phyloP scores from a whole-genome alignment of 2,888 invertebrate species.

The Brenthis hecate region DNA sequence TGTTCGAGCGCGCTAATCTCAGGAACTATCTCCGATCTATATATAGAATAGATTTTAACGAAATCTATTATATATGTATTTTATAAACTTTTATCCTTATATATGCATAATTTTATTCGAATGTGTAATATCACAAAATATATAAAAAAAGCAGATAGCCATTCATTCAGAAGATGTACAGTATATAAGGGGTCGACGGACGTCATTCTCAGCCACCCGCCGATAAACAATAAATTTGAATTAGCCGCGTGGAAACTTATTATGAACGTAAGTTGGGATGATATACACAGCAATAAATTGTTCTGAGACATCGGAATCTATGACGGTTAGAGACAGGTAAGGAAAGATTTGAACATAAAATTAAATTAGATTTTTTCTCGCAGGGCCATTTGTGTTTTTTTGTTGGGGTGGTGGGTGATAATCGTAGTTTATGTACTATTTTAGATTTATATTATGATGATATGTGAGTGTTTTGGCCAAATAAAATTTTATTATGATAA shows the following conservation, averaged over 20 bases:
- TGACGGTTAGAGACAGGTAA: constrained; percentile 66
- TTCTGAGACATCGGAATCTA: constrained; percentile 63
- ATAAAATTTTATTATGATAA: constrained; percentile 12
- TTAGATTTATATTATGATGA: constrained; percentile 2
- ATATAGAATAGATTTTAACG: too few relatives aligned
- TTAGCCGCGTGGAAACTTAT: constrained; percentile 60
- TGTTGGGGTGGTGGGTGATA: constrained; percentile 35
- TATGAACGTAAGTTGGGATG: constrained; percentile 63
- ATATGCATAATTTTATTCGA: too few relatives aligned
- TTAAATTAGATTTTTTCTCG: constrained; percentile 64
- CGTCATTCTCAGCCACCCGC: constrained; percentile 43
- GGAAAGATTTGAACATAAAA: constrained; percentile 54
- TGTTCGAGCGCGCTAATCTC: too few relatives aligned
- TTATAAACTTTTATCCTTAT: too few relatives aligned
- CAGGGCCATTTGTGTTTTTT: constrained; percentile 52
- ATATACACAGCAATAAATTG: constrained; percentile 71
- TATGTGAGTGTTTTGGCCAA: constrained; percentile 15
- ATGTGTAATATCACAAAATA: too few relatives aligned
- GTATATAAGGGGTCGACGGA: constrained; percentile 25
- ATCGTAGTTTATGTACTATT: constrained; percentile 14
- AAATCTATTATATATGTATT: too few relatives aligned
- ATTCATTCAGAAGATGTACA: neutral
- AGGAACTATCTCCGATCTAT: too few relatives aligned
- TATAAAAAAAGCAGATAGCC: too few relatives aligned
- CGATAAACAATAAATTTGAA: constrained; percentile 64